Evolutionary conservation across 2,797 vertebrate species (phyloP), one percentile per base, ranked within the genome.

Genomic region (Psittacula derbiana): DNA sequence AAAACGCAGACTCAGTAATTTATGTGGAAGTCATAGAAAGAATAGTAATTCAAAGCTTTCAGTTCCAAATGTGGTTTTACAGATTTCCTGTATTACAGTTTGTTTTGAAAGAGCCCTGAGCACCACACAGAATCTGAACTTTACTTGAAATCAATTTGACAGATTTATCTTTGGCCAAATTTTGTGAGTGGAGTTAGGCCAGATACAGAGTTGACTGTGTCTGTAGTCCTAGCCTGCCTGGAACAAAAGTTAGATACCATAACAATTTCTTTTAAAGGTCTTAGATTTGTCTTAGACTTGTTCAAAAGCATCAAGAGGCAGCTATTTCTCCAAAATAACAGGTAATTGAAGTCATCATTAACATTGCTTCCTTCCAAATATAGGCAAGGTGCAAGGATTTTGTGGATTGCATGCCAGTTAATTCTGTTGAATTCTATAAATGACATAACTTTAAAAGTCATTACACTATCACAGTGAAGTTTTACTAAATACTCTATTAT

Each of bases 241-340:
- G 64, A 95, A 89, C 33, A 64, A 87, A 89, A 93, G 38, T 74
- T 89, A 83, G 74, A 82, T 61, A 86, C 10, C 16, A 8, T 76
- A 93, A 60, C 38, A 85, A 71, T 87, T 92, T 84, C 47, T 89
- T 52, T 93, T 84, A 89, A 94, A 92, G 67, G 60, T 93, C 86
- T 93, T 94, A 84, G 67, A 71, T 81, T 88, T 80, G n/a, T 90
- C 66, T 81, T 70, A 81, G 28, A 46, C 31, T 17, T 78, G 27
- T 93, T 89, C 60, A 82, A 71, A 95, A 87, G 40, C 38, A 70
- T 43, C 31, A 64, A 87, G 55, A 85, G 52, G 49, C 52, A 90
- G 52, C 38, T 85, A 62, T 64, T 95, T 93, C 78, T 94, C 41
- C 76, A 65, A 82, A 95, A 89, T 64, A 92, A 70, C 27, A 75